phyloP scores from a whole-genome alignment of 2,113 vertebrate genomes.

The Clarias magur region DNA sequence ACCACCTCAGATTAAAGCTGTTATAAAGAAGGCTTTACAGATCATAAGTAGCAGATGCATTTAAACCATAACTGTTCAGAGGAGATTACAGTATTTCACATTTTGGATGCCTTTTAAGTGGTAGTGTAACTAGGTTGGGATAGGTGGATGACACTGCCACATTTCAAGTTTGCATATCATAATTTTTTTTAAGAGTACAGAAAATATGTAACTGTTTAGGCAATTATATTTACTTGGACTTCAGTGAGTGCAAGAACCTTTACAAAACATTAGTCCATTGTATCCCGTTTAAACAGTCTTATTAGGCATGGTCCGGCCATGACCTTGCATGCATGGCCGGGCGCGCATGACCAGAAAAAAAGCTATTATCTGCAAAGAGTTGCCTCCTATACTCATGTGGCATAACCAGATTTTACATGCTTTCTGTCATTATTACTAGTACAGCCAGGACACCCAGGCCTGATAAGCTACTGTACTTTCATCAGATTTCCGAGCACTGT shows the following conservation, averaged over 20 bases:
- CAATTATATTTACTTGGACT: neutral
- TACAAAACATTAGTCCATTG: neutral
- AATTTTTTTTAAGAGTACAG: neutral
- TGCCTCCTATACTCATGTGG: neutral
- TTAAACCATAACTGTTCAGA: no score
- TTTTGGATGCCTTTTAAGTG: no score
- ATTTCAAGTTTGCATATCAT: neutral
- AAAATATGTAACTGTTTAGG: neutral
- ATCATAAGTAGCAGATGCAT: no score
- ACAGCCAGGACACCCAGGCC: conserved; percentile 2
- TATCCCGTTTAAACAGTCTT: neutral
- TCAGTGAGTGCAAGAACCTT: neutral
- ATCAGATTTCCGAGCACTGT: neutral
- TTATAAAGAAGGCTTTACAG: no score
- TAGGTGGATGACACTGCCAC: neutral
- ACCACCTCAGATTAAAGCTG: no score
- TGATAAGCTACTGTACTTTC: neutral
- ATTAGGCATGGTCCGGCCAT: neutral
- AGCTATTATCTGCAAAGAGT: neutral
- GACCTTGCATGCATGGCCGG: conserved; percentile 15
- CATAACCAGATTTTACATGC: neutral
- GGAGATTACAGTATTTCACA: no score
- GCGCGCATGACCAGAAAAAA: neutral
- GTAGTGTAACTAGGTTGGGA: neutral
- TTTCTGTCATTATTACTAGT: conserved; percentile 15